Percentiles rank a stretch among this genome's conserved stretches.
These are phyloP conservation scores for Ormyrus rosae DNA, from an alignment of 2,888 invertebrate genomes.

Conservation along the genomic window DNA sequence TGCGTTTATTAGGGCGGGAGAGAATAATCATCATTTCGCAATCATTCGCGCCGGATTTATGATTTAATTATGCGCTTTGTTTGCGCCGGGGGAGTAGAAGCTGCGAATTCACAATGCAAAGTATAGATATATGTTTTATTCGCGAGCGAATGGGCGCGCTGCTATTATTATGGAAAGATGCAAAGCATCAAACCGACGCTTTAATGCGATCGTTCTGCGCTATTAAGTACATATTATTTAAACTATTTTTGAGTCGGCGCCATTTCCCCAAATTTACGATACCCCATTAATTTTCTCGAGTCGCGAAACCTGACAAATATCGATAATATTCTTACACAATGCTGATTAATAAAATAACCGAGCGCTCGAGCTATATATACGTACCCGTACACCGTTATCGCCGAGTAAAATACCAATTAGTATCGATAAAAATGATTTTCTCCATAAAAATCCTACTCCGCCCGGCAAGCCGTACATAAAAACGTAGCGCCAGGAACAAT, in stretches of 20 bases:
- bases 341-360: not conserved
- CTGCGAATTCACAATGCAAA: too few relatives aligned
- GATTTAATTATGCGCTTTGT: slow-evolving; percentile 45
- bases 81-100: not conserved
- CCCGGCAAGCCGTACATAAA: not conserved
- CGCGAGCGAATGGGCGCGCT: too few relatives aligned
- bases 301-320: not conserved
- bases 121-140: too few relatives aligned
- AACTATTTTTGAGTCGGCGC: too few relatives aligned
- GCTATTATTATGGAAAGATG: too few relatives aligned
- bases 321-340: not conserved
- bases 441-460: not conserved
- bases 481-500: not conserved
- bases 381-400: not conserved
- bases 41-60: slow-evolving; percentile 42
- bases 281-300: too few relatives aligned
- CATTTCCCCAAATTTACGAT: too few relatives aligned
- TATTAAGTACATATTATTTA: too few relatives aligned
- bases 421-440: not conserved
- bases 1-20: slow-evolving; percentile 7
- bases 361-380: not conserved
- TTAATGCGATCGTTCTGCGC: too few relatives aligned
- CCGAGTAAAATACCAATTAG: not conserved
- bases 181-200: too few relatives aligned
- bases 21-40: slow-evolving; percentile 41